Percentiles rank a stretch among this genome's conserved stretches.
Evolutionary conservation across 2,888 invertebrate species (phyloP).

Genomic region (Graphium colonna): DNA sequence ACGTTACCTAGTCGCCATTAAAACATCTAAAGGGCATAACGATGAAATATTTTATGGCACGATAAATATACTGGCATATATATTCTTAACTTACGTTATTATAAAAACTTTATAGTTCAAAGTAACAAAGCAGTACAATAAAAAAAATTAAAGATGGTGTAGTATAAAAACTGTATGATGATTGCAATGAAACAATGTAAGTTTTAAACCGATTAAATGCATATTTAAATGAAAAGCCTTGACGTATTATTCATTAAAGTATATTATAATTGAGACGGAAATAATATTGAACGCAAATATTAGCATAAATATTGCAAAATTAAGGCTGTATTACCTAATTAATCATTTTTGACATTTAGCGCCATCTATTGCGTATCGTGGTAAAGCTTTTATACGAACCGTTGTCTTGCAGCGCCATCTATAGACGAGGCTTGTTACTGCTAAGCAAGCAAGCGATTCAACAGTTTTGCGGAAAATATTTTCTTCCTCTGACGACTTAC

Average conservation of each 20-base stretch:
- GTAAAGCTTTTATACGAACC: constrained; percentile 37
- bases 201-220: not conserved
- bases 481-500: constrained; percentile 65
- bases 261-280: not conserved
- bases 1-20: not conserved
- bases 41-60: not conserved
- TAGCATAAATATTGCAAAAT: constrained; percentile 17
- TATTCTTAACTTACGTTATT: not conserved
- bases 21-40: not conserved
- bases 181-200: not conserved
- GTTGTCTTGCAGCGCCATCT: constrained; percentile 55
- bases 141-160: not conserved
- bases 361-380: constrained; percentile 41
- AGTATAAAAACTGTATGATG: not conserved
- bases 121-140: not conserved
- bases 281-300: not conserved
- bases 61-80: not conserved
- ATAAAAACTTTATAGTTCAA: not conserved
- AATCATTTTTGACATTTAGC: constrained; percentile 26
- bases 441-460: constrained; percentile 51
- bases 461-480: constrained; percentile 27
- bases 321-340: too few species aligned
- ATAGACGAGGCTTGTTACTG: constrained; percentile 40
- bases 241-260: not conserved
- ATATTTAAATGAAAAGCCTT: not conserved